Conservation (phyloP, 2,888 invertebrate genomes). For the Eudemis profundana region DNA sequence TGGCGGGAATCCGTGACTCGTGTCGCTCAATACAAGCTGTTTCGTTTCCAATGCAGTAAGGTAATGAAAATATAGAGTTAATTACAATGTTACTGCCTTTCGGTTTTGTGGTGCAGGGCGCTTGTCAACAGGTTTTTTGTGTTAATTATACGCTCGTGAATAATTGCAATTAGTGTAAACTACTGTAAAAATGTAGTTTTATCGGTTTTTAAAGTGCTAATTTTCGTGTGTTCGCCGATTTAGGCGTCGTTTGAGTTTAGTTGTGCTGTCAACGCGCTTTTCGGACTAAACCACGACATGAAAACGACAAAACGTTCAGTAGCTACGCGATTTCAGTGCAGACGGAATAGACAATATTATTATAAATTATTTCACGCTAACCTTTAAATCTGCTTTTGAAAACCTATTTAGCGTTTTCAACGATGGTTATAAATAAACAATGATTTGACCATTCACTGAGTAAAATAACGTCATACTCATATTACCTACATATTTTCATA, state of each 20-base stretch:
- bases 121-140: conserved; percentile 61
- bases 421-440: no score
- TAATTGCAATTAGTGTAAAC: conserved; percentile 55
- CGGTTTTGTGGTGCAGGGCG: conserved; percentile 30
- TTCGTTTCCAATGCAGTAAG: not conserved
- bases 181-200: conserved; percentile 34
- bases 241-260: not conserved
- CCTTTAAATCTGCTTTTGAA: no score
- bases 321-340: no score
- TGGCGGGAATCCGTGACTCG: conserved; percentile 45
- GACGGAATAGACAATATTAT: not conserved
- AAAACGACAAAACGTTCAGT: no score
- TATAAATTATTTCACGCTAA: no score
- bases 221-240: conserved; percentile 26
- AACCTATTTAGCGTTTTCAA: no score
- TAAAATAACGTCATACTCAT: no score
- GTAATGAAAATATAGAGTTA: not conserved
- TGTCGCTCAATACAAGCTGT: conserved; percentile 49
- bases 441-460: no score
- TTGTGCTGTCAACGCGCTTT: not conserved
- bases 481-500: no score
- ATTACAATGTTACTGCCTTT: not conserved
- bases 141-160: conserved; percentile 58
- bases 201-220: conserved; percentile 28
- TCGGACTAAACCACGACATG: not conserved